Evolutionary conservation across 2,113 vertebrate genomes (phyloP).

Genomic region (Orycteropus afer): DNA sequence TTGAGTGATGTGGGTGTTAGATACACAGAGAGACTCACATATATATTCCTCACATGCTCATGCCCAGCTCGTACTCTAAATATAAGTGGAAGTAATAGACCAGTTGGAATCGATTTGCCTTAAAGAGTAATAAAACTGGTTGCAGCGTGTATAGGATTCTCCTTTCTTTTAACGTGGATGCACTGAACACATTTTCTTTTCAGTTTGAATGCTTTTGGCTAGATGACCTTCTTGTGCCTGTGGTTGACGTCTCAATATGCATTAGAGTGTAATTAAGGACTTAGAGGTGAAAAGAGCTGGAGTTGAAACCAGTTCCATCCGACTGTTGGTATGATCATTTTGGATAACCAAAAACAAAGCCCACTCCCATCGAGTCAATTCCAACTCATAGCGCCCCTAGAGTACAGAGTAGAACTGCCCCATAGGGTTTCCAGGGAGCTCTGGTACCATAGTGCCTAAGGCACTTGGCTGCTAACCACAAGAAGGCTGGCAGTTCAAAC

Average conservation of each 20-base stretch:
- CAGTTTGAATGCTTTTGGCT: conserved; percentile 40
- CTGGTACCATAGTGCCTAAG: too few species aligned
- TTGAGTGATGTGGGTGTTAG: conserved; percentile 77
- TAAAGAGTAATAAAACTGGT: conserved; percentile 64
- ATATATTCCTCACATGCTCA: conserved; percentile 56
- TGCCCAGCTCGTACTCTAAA: conserved; percentile 63
- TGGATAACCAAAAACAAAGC: too few species aligned
- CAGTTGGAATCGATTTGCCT: conserved; percentile 66
- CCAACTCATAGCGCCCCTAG: too few species aligned
- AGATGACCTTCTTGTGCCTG: not conserved
- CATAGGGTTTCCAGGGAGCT: too few species aligned
- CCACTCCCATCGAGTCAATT: too few species aligned
- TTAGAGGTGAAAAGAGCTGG: not conserved
- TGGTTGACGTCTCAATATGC: conserved; percentile 1
- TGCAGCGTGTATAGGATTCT: conserved; percentile 69
- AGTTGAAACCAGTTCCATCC: not conserved
- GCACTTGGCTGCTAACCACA: too few species aligned
- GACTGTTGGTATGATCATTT: not conserved
- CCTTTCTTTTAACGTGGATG: conserved; percentile 14
- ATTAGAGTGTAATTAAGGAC: not conserved
- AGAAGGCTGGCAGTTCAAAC: too few species aligned
- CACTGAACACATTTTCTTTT: conserved; percentile 61
- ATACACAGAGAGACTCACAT: conserved; percentile 64
- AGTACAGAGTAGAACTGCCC: too few species aligned
- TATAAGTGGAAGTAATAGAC: conserved; percentile 75